These are phyloP conservation scores for Macaria notata DNA, from an alignment of 2,888 invertebrate species.

Conservation along the genomic window DNA sequence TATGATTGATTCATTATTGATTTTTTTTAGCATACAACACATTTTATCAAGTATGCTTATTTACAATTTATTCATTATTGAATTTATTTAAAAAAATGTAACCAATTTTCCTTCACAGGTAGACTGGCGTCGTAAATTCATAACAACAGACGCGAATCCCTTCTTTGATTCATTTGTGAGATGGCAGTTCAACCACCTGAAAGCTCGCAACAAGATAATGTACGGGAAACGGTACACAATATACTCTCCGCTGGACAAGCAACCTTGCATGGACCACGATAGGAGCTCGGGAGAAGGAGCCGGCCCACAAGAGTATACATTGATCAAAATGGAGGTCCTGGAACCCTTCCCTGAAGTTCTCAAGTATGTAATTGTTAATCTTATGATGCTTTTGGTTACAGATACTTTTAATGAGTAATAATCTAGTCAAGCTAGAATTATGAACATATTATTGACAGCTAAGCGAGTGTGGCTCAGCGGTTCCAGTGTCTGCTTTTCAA, in stretches of 20 bases:
- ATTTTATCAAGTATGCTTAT: too few relatives aligned
- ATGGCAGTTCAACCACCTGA: constrained; percentile 97
- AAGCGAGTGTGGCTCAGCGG: too few relatives aligned
- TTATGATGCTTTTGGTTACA: too few relatives aligned
- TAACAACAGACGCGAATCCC: constrained; percentile 98
- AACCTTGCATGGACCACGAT: constrained; percentile 99
- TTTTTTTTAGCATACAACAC: too few relatives aligned
- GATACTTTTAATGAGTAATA: too few relatives aligned
- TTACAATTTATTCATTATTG: neutral
- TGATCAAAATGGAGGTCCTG: constrained; percentile 94
- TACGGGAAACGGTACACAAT: constrained; percentile 99
- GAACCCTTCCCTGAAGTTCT: constrained; percentile 88
- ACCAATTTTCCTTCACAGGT: constrained; percentile 79
- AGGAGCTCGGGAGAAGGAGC: constrained; percentile 97
- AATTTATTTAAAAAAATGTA: too few relatives aligned
- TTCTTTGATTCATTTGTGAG: constrained; percentile 98
- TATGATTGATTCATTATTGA: too few relatives aligned
- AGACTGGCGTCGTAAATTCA: constrained; percentile 99
- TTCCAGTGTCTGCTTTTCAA: too few relatives aligned
- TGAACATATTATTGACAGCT: too few relatives aligned
- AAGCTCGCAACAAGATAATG: constrained; percentile 93
- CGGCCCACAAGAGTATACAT: constrained; percentile 98
- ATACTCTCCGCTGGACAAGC: constrained; percentile 97
- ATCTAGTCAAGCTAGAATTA: too few relatives aligned
- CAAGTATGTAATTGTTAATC: constrained; percentile 69